Conservation (phyloP, 2,888 invertebrate species). For the Nezara viridula region DNA sequence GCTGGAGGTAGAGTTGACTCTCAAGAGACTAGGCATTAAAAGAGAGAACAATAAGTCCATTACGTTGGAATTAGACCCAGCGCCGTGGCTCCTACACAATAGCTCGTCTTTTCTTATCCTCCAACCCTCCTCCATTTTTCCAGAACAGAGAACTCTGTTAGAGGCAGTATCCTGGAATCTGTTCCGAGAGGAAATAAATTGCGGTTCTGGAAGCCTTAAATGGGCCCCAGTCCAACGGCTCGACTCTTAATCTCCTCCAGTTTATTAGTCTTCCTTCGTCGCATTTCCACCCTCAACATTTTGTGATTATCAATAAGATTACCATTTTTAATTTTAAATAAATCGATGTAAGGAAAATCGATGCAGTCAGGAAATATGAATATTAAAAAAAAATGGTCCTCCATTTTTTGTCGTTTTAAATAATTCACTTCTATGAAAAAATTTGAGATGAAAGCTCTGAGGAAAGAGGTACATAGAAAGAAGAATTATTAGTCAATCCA, state of each 20-base stretch:
- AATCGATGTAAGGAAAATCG: no score
- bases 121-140: neutral
- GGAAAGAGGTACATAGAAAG: no score
- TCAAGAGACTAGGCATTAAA: neutral
- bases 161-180: constrained; percentile 18
- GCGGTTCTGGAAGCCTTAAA: neutral
- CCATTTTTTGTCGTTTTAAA: no score
- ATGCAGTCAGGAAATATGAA: no score
- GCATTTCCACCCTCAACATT: neutral
- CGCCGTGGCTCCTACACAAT: neutral
- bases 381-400: no score
- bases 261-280: neutral
- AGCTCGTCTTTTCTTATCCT: neutral
- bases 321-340: no score
- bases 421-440: no score
- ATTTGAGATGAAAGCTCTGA: no score
- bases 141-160: constrained; percentile 2
- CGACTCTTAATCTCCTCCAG: neutral
- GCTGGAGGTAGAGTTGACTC: neutral
- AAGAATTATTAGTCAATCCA: no score
- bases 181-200: neutral
- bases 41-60: constrained; percentile 20
- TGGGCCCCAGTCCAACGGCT: neutral
- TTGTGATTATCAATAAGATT: neutral
- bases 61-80: neutral